A percentile compares a stretch with the other conserved stretches of the same genome.
Evolutionary conservation across 2,113 vertebrate genomes (phyloP).

Genomic region (Periophthalmodon schlosseri): DNA sequence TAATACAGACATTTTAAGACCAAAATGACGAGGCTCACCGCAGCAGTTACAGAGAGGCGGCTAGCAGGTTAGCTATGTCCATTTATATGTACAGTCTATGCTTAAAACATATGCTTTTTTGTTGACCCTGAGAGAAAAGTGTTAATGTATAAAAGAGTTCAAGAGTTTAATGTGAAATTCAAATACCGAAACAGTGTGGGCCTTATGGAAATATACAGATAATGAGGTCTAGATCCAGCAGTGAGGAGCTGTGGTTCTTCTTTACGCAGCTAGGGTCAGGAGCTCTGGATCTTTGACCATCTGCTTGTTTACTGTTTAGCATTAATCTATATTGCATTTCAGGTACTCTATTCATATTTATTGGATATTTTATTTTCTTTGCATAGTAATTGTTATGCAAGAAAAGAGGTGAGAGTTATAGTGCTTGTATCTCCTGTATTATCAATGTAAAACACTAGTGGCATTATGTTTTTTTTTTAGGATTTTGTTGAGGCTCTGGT

Average conservation of each 20-base stretch:
- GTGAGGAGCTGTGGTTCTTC: neutral
- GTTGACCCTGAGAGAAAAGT: slow-evolving; percentile 8
- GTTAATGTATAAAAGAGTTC: slow-evolving; percentile 14
- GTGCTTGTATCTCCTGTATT: neutral
- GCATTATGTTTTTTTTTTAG: too few species aligned
- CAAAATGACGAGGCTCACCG: too few species aligned
- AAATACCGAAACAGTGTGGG: neutral
- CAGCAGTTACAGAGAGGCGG: too few species aligned
- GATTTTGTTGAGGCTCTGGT: too few species aligned
- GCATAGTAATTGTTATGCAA: neutral
- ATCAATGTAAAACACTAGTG: too few species aligned
- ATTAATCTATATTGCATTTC: neutral
- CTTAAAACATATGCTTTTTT: neutral
- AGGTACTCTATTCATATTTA: neutral
- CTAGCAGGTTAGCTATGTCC: too few species aligned
- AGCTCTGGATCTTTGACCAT: neutral
- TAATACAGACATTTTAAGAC: too few species aligned
- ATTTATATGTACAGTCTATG: too few species aligned
- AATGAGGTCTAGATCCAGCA: slow-evolving; percentile 5
- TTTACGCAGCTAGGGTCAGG: neutral
- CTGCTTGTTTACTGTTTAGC: neutral
- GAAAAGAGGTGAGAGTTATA: too few species aligned
- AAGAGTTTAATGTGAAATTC: slow-evolving; percentile 8
- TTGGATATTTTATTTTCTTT: neutral
- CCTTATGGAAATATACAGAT: neutral